phyloP scores from a whole-genome alignment of 2,113 vertebrate genomes.

The Alethe diademata region DNA sequence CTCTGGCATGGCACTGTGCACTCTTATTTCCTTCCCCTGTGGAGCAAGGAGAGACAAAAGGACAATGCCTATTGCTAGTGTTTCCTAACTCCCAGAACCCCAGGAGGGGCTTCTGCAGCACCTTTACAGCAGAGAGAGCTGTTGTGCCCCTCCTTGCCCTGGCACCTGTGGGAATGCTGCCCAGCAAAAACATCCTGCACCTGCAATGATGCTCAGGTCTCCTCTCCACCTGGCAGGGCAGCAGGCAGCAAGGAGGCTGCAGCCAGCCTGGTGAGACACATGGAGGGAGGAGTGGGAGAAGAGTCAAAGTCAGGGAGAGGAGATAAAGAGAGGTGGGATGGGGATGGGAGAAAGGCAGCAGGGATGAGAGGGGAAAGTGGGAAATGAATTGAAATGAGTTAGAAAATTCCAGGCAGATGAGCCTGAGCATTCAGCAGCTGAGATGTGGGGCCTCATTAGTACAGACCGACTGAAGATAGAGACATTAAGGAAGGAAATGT shows the following conservation, averaged over 20 bases:
- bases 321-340: not conserved
- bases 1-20: not conserved
- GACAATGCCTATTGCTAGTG: not conserved
- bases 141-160: not conserved
- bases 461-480: conserved; percentile 66
- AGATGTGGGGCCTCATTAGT: conserved; percentile 71
- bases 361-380: not conserved
- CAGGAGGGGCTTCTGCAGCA: not conserved
- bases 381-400: conserved; percentile 40
- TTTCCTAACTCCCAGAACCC: not conserved
- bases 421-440: conserved; percentile 54
- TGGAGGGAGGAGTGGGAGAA: not conserved
- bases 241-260: not conserved
- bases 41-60: not conserved
- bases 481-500: conserved; percentile 74
- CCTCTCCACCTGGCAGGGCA: not conserved
- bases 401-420: conserved; percentile 52
- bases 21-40: not conserved
- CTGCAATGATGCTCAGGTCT: not conserved
- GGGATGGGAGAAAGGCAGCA: not conserved
- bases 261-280: not conserved
- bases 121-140: not conserved
- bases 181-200: rapidly evolving
- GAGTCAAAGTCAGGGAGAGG: not conserved
- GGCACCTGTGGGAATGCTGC: rapidly evolving